Evolutionary conservation across 2,113 vertebrate genomes (phyloP).

Genomic region (Anoura caudifer): DNA sequence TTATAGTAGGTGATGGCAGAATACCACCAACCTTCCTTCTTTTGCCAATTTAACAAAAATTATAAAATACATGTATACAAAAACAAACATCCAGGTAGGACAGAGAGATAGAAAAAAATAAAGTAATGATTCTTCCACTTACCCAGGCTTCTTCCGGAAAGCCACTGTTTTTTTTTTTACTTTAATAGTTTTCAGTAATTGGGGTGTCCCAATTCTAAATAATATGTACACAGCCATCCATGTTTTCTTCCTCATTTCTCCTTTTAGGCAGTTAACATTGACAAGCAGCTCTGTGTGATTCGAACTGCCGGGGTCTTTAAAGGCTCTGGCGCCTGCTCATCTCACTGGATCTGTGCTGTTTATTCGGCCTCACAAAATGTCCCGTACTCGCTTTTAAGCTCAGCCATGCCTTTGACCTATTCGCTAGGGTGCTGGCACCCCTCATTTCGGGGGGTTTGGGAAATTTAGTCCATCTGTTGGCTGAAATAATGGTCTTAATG

Average conservation of each 20-base stretch:
- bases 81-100: not conserved
- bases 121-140: not conserved
- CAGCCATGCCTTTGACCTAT: not conserved
- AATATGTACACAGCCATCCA: not conserved
- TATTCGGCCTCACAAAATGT: not conserved
- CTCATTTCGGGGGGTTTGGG: not conserved
- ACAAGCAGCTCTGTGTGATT: not conserved
- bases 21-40: not conserved
- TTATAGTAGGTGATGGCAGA: not conserved
- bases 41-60: constrained; percentile 19
- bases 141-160: not conserved
- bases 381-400: not conserved
- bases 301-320: too few relatives aligned
- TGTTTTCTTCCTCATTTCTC: not conserved
- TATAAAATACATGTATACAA: not conserved
- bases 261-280: not conserved
- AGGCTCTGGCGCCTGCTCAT: not conserved
- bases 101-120: not conserved
- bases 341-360: not conserved
- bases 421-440: not conserved
- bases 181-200: not conserved
- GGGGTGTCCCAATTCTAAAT: not conserved
- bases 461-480: not conserved
- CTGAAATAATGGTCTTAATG: not conserved
- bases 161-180: not conserved